Percentiles rank a stretch among this genome's conserved stretches.
Evolutionary conservation across 2,113 vertebrate species (phyloP).

Genomic region (Tupaia chinensis): DNA sequence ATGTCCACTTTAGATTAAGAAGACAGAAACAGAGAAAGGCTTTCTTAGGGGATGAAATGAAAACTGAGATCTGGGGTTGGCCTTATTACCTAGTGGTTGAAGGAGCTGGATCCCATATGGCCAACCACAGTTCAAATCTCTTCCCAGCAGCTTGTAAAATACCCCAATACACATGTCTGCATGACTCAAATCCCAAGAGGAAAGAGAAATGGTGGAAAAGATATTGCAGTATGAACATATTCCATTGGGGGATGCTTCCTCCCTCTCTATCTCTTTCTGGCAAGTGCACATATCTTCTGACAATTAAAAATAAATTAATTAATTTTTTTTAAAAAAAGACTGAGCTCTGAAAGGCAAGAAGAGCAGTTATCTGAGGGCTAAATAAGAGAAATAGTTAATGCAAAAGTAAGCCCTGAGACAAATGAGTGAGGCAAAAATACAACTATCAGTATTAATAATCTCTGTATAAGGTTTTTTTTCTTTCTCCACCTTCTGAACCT

Average conservation of each 20-base stretch:
- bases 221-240: too few relatives aligned
- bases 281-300: too few relatives aligned
- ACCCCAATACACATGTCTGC: too few relatives aligned
- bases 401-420: not conserved
- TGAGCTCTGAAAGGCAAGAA: constrained; percentile 3
- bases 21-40: not conserved
- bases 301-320: too few relatives aligned
- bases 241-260: too few relatives aligned
- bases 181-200: too few relatives aligned
- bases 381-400: not conserved
- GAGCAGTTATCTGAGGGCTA: not conserved
- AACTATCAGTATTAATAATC: not conserved
- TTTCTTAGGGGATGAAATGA: not conserved
- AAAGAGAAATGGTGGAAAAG: too few relatives aligned
- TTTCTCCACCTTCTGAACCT: not conserved
- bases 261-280: too few relatives aligned
- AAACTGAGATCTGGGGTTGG: not conserved
- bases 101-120: too few relatives aligned
- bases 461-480: not conserved
- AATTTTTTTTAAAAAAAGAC: not conserved
- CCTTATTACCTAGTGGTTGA: too few relatives aligned
- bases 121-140: too few relatives aligned
- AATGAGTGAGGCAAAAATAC: not conserved
- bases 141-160: too few relatives aligned
- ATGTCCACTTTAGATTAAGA: not conserved